Base-by-base conservation (phyloP, 2,797 vertebrate genomes). In the Megalops cyprinoides region DNA sequence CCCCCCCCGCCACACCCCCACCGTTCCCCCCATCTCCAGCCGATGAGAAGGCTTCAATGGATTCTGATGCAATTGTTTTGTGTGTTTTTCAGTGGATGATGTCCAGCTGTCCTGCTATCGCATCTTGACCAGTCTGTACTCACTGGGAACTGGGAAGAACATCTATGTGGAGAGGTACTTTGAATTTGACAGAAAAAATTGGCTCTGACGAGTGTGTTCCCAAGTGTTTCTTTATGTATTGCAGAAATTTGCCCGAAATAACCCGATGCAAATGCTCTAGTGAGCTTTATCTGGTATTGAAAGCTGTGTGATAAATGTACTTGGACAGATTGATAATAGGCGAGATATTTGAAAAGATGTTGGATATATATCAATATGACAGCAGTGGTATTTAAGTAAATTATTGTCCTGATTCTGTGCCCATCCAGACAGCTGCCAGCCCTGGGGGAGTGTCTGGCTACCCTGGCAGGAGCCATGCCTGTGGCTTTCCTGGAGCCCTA, bases 141-240 rank as follows among this genome's bases (percentile, higher is more conserved):
- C 97, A 1, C 94, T 99, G 81, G 98, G 98, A 67, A 99, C 98
- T 25, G 98, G 98, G 74, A 99, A 98, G 89, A 99, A 99, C 92
- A 98, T 99, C 90, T 99, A 99, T 23, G 98, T 99, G 82, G 98
- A 99, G 92, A 97, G 98, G 98, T 99, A 96, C 6, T 87, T 82
- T 34, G 20, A 8, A 82, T 39, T 25, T 15, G 10, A 62, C 28
- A 34, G 28, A 67, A 20, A 44, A n/a, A n/a, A n/a, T n/a, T n/a
- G n/a, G n/a, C n/a, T n/a, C n/a, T n/a, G n/a, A n/a, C n/a, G n/a
- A n/a, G n/a, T n/a, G n/a, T n/a, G n/a, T n/a, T n/a, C n/a, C n/a
- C n/a, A n/a, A n/a, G 46, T 9, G 49, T 49, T 28, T 18, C 15
- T 51, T 20, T 5, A 56, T 9, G 28, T 39, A 39, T 39, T 42